Evolutionary conservation across 2,888 invertebrate genomes (phyloP), one percentile per base, ranked within the genome.

Genomic region (Drosophila crucigera): DNA sequence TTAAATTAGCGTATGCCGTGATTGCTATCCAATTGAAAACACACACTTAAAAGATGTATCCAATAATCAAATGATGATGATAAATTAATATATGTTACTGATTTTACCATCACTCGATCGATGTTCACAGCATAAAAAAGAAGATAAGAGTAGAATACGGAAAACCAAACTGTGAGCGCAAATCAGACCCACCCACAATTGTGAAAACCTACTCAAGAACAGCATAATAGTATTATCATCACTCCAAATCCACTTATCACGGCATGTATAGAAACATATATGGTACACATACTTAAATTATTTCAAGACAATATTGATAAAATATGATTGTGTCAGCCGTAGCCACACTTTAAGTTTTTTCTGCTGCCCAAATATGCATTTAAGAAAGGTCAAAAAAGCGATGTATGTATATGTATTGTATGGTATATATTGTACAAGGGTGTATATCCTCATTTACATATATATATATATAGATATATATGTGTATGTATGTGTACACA

Each of bases 331-430:
- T 28, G 28, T 39, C 10, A n/a, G n/a, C 28, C 39, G 30, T 30
- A 14, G 19, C 19, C 37, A 7, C 7, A 11, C 9, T 56, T 56
- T 16, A 28, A 41, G 39, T 30, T n/a, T 39, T 39, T 28, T 39
- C 4, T 9, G 31, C 39, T 55, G 37, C 7, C 28, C 25, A 11
- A 37, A 55, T 37, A 37, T 28, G 37, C 39, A 14, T 41, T 39
- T 56, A 30, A 39, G 56, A 39, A 56, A 56, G 56, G 56, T 56
- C 56, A 39, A 30, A 39, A 37, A 30, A 30, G 28, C 19, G 25
- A 19, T 14, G 22, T 25, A 35, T 19, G 10, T 47, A 28, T 28
- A 28, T 28, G 19, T 16, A 5, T 35, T 47, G 14, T 55, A 14
- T 16, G 1, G 22, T 47, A 28, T 28, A 28, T 16, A 5, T 35